Evolutionary conservation across 2,797 vertebrate genomes (phyloP), one percentile per base, ranked within the genome.

Genomic region (Zonotrichia albicollis): DNA sequence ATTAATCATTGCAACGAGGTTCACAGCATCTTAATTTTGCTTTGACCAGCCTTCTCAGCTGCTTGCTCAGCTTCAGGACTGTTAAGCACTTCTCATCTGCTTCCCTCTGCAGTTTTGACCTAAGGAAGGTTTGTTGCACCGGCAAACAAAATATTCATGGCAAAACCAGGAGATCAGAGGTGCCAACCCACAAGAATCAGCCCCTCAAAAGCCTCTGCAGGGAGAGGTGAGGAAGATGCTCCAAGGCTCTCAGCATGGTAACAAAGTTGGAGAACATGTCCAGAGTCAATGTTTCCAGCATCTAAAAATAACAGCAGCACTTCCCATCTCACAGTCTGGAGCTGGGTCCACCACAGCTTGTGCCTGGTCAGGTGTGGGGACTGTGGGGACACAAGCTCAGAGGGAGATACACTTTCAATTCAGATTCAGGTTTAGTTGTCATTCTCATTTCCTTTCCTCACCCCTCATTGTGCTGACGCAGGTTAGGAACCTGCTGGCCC

Each of bases 1-100:
- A 84, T 90, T 95, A 94, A 88, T 90, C 80, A 88, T 68, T 1
- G 0, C 66, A 91, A 68, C 4, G 36, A 65, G 13, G 45, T 80
- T 91, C 65, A 64, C 29, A 68, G 58, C 65, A 54, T 64, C 66
- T 58, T 53, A 75, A 77, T 83, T 90, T 89, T 5, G 2, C 72
- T 88, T 89, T 88, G 74, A 77, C 36, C 53, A 85, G 53, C 78
- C 53, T 85, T 79, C 91, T 89, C 64, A 46, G 34, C 76, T 80
- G 76, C 60, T 84, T 72, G 66, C 75, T 83, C 20, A 7, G 51
- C 53, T 88, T 74, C 62, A 84, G 42, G 40, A 79, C 72, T 50
- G 21, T 54, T 46, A 64, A 80, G 29, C 38, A 53, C 42, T 89
- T 93, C 65, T 78, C 58, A 58, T 57, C 70, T 77, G 61, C 65